Conservation (phyloP, 2,113 vertebrate genomes). For the Scomber japonicus region DNA sequence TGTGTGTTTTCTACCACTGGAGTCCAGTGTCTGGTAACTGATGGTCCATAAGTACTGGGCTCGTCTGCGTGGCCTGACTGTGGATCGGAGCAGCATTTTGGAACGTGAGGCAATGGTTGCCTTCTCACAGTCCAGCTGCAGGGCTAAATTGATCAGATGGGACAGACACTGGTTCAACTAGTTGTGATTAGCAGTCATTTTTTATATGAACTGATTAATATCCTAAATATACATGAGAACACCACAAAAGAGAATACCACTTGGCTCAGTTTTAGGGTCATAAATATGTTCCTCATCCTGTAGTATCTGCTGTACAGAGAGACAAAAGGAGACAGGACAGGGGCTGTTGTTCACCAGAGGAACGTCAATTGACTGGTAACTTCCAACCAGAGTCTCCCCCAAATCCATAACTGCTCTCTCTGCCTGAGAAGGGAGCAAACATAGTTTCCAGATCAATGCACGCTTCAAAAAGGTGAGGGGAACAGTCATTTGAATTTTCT, state of each 20-base stretch:
- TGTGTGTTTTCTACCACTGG: slow-evolving; percentile 65
- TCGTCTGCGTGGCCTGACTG: slow-evolving; percentile 75
- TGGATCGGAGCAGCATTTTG: slow-evolving; percentile 80
- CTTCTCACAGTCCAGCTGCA: slow-evolving; percentile 85
- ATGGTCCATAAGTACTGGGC: slow-evolving; percentile 89
- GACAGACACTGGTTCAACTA: background rate
- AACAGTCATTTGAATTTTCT: background rate
- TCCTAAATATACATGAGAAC: background rate
- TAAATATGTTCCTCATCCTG: slow-evolving; percentile 55
- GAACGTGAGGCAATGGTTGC: slow-evolving; percentile 86
- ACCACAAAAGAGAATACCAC: slow-evolving; percentile 80
- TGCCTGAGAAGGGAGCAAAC: slow-evolving; percentile 78
- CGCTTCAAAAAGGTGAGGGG: background rate
- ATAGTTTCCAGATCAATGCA: background rate
- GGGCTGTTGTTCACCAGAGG: slow-evolving; percentile 88
- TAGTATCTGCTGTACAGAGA: slow-evolving; percentile 86
- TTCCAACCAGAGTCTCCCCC: slow-evolving; percentile 87
- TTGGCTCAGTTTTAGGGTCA: slow-evolving; percentile 52
- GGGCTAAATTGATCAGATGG: slow-evolving; percentile 74
- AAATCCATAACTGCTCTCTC: slow-evolving; percentile 84
- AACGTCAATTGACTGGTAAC: slow-evolving; percentile 80
- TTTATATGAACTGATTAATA: background rate
- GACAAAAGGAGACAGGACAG: slow-evolving; percentile 87
- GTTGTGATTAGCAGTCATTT: background rate
- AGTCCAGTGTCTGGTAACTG: slow-evolving; percentile 83